These are phyloP conservation scores for Leptinotarsa defecta DNA, from an alignment of 1,140 invertebrate genomes.

Conservation along the genomic window DNA sequence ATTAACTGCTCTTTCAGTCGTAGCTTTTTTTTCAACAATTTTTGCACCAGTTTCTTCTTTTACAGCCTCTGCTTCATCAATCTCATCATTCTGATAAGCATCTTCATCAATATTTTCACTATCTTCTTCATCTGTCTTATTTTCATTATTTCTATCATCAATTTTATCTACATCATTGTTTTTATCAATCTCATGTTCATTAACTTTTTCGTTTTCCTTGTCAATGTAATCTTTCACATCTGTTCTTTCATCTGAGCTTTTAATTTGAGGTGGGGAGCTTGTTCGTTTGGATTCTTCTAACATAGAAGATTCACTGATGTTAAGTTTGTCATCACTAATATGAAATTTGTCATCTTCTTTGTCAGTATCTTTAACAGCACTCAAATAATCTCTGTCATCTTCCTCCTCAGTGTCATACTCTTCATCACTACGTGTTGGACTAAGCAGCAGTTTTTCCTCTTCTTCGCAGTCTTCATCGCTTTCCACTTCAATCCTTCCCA, in stretches of 20 bases:
- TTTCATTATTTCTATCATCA: background rate
- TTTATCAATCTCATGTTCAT: background rate
- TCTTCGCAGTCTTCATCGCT: conserved; percentile 16
- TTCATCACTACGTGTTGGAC: conserved; percentile 14
- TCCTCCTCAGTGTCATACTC: conserved; percentile 6
- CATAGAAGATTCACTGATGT: background rate
- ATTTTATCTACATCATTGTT: background rate
- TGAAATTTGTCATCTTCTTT: background rate
- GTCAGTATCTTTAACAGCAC: conserved; percentile 7
- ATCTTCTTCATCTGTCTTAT: background rate
- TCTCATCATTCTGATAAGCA: background rate
- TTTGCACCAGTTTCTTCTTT: background rate
- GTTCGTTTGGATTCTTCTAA: background rate
- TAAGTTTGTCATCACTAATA: background rate
- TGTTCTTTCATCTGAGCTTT: background rate
- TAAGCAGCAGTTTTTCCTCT: conserved; percentile 16
- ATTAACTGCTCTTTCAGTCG: conserved; percentile 27
- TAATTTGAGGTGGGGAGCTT: too few relatives aligned
- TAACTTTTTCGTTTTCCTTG: background rate
- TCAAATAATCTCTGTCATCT: conserved; percentile 1
- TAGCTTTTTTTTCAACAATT: background rate
- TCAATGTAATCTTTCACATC: background rate
- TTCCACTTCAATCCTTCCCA: background rate
- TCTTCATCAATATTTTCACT: conserved; percentile 5
- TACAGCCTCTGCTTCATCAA: background rate